Percentiles rank a stretch among this genome's conserved stretches.
Conservation (phyloP, 2,113 vertebrate species). For the Lepisosteus osseus region DNA sequence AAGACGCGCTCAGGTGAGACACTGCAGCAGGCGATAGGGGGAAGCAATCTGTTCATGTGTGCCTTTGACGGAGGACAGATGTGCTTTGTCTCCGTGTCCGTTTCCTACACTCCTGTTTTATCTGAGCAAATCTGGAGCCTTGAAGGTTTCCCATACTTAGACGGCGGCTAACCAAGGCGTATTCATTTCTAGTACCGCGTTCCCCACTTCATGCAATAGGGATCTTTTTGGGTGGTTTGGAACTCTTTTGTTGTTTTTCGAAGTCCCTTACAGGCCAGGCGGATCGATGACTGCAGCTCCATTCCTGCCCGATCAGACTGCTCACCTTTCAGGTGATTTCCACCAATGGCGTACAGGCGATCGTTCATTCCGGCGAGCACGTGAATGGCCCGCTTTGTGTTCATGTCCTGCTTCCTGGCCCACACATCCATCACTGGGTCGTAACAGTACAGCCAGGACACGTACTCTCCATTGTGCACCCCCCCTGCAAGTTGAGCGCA, state of each 20-base stretch:
- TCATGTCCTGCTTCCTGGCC: conserved; percentile 98
- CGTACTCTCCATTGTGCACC: conserved; percentile 96
- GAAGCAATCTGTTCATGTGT: conserved; percentile 4
- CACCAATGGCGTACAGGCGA: conserved; percentile 95
- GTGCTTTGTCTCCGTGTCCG: background rate
- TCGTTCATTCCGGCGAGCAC: conserved; percentile 95
- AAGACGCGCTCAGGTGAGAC: background rate
- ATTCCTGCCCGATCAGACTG: background rate
- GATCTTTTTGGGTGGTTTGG: too few relatives aligned
- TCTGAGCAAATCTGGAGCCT: too few relatives aligned
- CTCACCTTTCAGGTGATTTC: conserved; percentile 98
- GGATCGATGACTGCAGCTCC: too few relatives aligned
- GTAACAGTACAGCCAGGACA: conserved; percentile 97
- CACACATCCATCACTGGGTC: conserved; percentile 98
- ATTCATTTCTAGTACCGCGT: too few relatives aligned
- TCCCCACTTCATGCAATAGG: too few relatives aligned
- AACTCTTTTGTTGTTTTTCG: too few relatives aligned
- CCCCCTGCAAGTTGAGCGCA: conserved; percentile 71
- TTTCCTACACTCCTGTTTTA: too few relatives aligned
- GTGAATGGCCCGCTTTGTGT: conserved; percentile 97
- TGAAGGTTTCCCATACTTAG: too few relatives aligned
- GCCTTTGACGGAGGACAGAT: background rate
- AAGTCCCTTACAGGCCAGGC: too few relatives aligned
- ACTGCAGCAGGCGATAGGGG: background rate
- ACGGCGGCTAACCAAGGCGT: too few relatives aligned